These are phyloP conservation scores for Gastrophryne carolinensis DNA, from an alignment of 2,797 vertebrate species.

Conservation along the genomic window DNA sequence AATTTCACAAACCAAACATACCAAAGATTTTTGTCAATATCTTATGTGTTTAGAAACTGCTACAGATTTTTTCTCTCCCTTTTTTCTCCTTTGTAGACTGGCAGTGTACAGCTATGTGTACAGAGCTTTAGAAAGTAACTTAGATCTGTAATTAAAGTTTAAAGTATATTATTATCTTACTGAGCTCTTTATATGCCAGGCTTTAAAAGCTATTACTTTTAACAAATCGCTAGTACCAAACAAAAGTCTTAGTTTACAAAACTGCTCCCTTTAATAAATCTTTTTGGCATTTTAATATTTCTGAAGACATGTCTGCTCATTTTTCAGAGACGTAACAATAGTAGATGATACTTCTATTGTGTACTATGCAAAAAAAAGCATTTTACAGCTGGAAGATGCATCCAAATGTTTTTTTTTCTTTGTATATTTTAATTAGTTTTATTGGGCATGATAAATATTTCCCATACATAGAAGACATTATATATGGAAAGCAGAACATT, in stretches of 20 bases:
- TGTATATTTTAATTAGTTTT: slow-evolving; percentile 22
- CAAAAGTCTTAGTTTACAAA: slow-evolving; percentile 42
- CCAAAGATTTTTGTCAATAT: too few relatives aligned
- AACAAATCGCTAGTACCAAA: slow-evolving; percentile 28
- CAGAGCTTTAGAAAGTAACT: not conserved
- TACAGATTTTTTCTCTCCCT: too few relatives aligned
- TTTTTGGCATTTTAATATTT: slow-evolving; percentile 46
- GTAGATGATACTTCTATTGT: slow-evolving; percentile 42
- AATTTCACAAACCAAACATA: too few relatives aligned
- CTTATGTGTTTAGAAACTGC: too few relatives aligned
- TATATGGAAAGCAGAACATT: slow-evolving; percentile 41
- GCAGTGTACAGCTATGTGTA: not conserved
- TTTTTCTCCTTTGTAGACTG: not conserved
- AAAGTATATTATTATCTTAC: slow-evolving; percentile 15
- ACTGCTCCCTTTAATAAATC: slow-evolving; percentile 37
- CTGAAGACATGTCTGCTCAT: slow-evolving; percentile 30
- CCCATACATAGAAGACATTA: slow-evolving; percentile 41
- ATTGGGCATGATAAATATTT: slow-evolving; percentile 45
- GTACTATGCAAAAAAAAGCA: slow-evolving; percentile 2
- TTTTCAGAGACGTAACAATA: slow-evolving; percentile 37
- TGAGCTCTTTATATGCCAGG: not conserved
- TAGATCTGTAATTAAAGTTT: slow-evolving; percentile 22
- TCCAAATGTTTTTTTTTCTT: slow-evolving; percentile 23
- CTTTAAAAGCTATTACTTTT: slow-evolving; percentile 40
- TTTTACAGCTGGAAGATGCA: slow-evolving; percentile 22